Percentiles rank a stretch among this genome's conserved stretches.
These are phyloP conservation scores for Ophion ellenae DNA, from an alignment of 2,888 invertebrate species.

Conservation along the genomic window DNA sequence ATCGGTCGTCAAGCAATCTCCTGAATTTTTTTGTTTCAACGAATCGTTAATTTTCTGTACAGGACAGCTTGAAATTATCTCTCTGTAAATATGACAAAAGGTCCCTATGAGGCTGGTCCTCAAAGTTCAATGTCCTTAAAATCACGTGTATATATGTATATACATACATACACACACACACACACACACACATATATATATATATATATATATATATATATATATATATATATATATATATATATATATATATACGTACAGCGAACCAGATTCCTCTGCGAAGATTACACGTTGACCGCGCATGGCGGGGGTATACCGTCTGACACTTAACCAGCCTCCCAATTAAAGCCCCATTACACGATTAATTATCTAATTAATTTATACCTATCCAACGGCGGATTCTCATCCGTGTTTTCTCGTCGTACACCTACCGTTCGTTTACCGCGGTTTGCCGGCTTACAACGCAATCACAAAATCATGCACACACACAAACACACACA, in stretches of 20 bases:
- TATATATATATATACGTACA: constrained; percentile 30
- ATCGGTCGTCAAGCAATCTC: too few relatives aligned
- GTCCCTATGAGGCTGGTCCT: not conserved
- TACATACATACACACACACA: too few relatives aligned
- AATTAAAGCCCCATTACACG: constrained; percentile 83
- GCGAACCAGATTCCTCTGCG: constrained; percentile 70
- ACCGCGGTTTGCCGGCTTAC: constrained; percentile 59
- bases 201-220: not conserved
- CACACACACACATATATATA: not conserved
- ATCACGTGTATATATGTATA: not conserved
- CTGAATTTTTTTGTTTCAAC: too few relatives aligned
- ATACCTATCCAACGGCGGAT: constrained; percentile 73
- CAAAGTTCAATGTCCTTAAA: not conserved
- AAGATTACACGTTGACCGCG: constrained; percentile 70
- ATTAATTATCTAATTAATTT: constrained; percentile 84
- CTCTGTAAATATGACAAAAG: too few relatives aligned
- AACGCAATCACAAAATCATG: constrained; percentile 23
- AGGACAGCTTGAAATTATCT: not conserved
- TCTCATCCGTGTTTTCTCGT: constrained; percentile 48
- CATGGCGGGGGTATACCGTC: constrained; percentile 56
- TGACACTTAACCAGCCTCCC: constrained; percentile 83
- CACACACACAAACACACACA: not conserved
- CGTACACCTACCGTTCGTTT: constrained; percentile 63
- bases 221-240: not conserved
- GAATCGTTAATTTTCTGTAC: not conserved